Evolutionary conservation across 2,888 invertebrate genomes (phyloP).

Genomic region (Stenchaetothrips biformis): DNA sequence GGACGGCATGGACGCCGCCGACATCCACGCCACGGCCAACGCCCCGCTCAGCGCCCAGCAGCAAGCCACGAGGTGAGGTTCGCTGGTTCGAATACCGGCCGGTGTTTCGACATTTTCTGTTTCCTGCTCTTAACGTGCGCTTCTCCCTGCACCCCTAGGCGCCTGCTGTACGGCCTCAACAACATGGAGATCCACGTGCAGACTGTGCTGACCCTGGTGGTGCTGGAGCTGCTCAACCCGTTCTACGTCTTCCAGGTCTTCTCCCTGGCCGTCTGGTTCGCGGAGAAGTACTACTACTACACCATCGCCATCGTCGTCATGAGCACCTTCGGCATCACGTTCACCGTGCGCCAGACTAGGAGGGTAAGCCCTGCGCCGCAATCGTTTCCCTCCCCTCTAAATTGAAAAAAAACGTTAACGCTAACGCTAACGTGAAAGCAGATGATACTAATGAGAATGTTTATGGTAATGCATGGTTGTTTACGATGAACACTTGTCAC

Average conservation of each 20-base stretch:
- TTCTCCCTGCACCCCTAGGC: too few species aligned
- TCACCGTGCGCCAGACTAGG: conserved; percentile 73
- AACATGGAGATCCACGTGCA: conserved; percentile 67
- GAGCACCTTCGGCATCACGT: conserved; percentile 69
- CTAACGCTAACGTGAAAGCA: too few species aligned
- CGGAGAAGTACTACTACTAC: conserved; percentile 81
- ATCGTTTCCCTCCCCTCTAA: neutral
- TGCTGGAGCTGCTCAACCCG: conserved; percentile 76
- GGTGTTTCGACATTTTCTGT: too few species aligned
- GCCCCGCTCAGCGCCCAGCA: neutral
- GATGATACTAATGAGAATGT: too few species aligned
- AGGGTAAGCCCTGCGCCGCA: conserved; percentile 54
- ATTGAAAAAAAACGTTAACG: too few species aligned
- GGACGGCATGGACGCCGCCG: conserved; percentile 39
- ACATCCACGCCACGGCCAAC: neutral
- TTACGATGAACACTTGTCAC: too few species aligned
- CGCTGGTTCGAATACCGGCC: neutral
- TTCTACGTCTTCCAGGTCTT: conserved; percentile 86
- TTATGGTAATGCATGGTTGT: too few species aligned
- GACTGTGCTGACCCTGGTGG: conserved; percentile 61
- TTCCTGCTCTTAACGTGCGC: too few species aligned
- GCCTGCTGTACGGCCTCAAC: conserved; percentile 65
- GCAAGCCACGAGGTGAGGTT: neutral
- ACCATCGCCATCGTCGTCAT: conserved; percentile 77
- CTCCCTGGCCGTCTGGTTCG: conserved; percentile 75